Evolutionary conservation across 2,888 invertebrate species (phyloP).

Genomic region (Acrobasis suavella): DNA sequence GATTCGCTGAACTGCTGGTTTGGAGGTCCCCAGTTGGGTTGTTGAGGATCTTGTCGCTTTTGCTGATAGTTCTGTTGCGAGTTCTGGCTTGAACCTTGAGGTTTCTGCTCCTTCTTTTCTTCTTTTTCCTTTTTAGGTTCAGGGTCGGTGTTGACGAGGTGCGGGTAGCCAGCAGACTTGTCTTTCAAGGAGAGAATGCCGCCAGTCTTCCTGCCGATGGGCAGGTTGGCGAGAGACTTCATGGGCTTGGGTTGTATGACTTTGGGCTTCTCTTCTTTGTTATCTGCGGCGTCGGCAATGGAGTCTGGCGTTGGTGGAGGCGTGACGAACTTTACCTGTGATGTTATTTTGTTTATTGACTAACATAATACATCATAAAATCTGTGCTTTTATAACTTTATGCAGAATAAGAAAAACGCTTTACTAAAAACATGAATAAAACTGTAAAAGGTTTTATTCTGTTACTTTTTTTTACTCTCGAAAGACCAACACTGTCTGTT

Average conservation of each 20-base stretch:
- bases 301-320: slow-evolving; percentile 73
- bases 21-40: slow-evolving; percentile 46
- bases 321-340: slow-evolving; percentile 82
- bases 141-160: slow-evolving; percentile 70
- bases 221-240: slow-evolving; percentile 70
- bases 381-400: no score
- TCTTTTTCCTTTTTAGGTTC: slow-evolving; percentile 59
- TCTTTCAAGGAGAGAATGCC: slow-evolving; percentile 79
- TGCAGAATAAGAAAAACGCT: no score
- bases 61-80: slow-evolving; percentile 48
- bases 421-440: no score
- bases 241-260: slow-evolving; percentile 67
- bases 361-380: not conserved
- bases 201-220: slow-evolving; percentile 72
- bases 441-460: no score
- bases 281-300: slow-evolving; percentile 46
- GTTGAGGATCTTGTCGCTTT: slow-evolving; percentile 46
- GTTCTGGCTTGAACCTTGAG: slow-evolving; percentile 47
- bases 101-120: slow-evolving; percentile 64
- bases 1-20: slow-evolving; percentile 47
- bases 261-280: slow-evolving; percentile 65
- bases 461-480: no score
- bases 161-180: slow-evolving; percentile 78
- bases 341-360: not conserved
- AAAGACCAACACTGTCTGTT: no score